Percentiles rank a stretch among this genome's conserved stretches.
phyloP scores from a whole-genome alignment of 2,113 vertebrate species.

The Malaclemys terrapin region DNA sequence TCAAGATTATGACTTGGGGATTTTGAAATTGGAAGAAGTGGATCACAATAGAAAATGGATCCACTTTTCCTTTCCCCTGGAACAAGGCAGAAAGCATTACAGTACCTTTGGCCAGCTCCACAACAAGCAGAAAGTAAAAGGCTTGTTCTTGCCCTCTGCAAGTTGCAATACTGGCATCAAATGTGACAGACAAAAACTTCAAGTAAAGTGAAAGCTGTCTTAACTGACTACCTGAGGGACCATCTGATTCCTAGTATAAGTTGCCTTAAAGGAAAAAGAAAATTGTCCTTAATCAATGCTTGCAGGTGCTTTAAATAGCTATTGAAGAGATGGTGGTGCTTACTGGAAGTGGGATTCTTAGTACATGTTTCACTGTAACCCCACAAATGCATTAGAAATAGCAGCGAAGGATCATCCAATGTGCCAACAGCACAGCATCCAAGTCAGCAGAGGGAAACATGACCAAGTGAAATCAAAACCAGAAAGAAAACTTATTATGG shows the following conservation, averaged over 20 bases:
- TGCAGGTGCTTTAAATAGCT: constrained; percentile 34
- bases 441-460: not conserved
- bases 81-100: not conserved
- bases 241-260: not conserved
- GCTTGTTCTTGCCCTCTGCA: not conserved
- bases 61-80: fast-evolving
- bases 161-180: constrained; percentile 22
- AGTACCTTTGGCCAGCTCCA: not conserved
- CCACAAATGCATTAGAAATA: not conserved
- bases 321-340: not conserved
- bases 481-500: not conserved
- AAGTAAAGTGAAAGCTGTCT: not conserved
- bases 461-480: not conserved
- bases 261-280: constrained; percentile 61
- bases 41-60: not conserved
- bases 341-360: not conserved
- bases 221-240: constrained; percentile 31
- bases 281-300: constrained; percentile 42
- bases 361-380: not conserved
- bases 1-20: not conserved
- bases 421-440: fast-evolving
- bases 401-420: not conserved
- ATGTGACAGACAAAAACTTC: not conserved
- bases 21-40: not conserved
- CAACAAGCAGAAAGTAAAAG: constrained; percentile 20